phyloP scores from a whole-genome alignment of 2,888 invertebrate species.

The Drosophila anomalata region DNA sequence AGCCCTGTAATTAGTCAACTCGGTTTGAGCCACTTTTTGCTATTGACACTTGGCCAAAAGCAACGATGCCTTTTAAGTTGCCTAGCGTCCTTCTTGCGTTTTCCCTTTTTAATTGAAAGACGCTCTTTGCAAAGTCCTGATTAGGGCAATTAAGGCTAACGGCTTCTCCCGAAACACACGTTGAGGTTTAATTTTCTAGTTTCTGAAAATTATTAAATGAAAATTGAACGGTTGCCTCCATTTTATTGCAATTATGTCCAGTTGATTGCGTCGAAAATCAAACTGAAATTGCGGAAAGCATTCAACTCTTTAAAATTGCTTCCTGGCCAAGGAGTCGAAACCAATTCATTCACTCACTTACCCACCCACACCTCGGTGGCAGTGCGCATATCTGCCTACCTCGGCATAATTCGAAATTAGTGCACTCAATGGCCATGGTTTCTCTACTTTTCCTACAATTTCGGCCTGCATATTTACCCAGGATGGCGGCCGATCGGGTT shows the following conservation, averaged over 20 bases:
- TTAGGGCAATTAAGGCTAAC: constrained; percentile 39
- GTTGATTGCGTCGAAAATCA: background rate
- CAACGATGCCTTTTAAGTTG: constrained; percentile 34
- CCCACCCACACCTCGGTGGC: constrained; percentile 11
- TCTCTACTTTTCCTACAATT: constrained; percentile 59
- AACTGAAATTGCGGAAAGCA: background rate
- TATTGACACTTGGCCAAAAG: constrained; percentile 63
- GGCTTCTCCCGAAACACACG: constrained; percentile 4
- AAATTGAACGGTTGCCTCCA: background rate
- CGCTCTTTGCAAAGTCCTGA: constrained; percentile 25
- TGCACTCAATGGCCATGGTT: constrained; percentile 70
- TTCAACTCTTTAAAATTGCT: constrained; percentile 29
- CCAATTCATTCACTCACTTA: constrained; percentile 29
- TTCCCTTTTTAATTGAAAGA: constrained; percentile 55
- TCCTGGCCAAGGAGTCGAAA: constrained; percentile 17
- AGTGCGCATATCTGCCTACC: constrained; percentile 31
- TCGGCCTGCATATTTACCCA: constrained; percentile 46
- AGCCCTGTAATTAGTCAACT: constrained; percentile 66
- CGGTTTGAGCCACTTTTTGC: constrained; percentile 55
- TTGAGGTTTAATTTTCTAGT: background rate
- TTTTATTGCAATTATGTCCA: background rate
- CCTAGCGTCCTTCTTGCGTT: background rate
- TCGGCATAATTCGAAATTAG: constrained; percentile 71
- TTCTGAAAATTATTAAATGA: constrained; percentile 8
- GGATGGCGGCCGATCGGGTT: constrained; percentile 5